Percentiles rank a stretch among this genome's conserved stretches.
phyloP scores from a whole-genome alignment of 2,797 vertebrate genomes.

The Oceanodroma leucorhoa region DNA sequence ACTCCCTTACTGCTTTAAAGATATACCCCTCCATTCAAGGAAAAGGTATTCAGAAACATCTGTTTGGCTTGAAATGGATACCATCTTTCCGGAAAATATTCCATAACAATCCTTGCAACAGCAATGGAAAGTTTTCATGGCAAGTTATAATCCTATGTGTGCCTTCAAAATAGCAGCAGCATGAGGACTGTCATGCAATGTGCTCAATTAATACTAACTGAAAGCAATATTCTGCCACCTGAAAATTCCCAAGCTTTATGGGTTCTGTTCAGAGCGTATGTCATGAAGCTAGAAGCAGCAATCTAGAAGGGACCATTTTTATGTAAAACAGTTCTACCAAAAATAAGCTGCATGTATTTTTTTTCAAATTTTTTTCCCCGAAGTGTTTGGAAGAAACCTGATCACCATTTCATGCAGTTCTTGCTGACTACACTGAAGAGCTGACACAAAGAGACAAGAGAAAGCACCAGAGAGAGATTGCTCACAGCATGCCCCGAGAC shows the following conservation, averaged over 20 bases:
- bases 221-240: not conserved
- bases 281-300: not conserved
- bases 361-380: too few relatives aligned
- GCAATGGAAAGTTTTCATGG: not conserved
- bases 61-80: not conserved
- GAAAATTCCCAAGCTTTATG: not conserved
- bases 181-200: not conserved
- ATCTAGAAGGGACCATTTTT: not conserved
- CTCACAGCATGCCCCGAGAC: not conserved
- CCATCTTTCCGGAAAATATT: not conserved
- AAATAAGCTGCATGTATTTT: not conserved
- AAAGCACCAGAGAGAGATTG: not conserved
- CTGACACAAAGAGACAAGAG: not conserved
- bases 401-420: not conserved
- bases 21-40: not conserved
- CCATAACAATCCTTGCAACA: not conserved
- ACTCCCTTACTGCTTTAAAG: not conserved
- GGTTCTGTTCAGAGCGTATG: not conserved
- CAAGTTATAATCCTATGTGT: not conserved
- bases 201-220: not conserved
- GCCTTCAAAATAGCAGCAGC: not conserved
- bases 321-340: not conserved
- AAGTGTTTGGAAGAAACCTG: not conserved
- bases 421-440: not conserved
- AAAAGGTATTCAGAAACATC: not conserved